A percentile compares a stretch with the other conserved stretches of the same genome.
Evolutionary conservation across 2,113 vertebrate species (phyloP).

Genomic region (Nycticorax nycticorax): DNA sequence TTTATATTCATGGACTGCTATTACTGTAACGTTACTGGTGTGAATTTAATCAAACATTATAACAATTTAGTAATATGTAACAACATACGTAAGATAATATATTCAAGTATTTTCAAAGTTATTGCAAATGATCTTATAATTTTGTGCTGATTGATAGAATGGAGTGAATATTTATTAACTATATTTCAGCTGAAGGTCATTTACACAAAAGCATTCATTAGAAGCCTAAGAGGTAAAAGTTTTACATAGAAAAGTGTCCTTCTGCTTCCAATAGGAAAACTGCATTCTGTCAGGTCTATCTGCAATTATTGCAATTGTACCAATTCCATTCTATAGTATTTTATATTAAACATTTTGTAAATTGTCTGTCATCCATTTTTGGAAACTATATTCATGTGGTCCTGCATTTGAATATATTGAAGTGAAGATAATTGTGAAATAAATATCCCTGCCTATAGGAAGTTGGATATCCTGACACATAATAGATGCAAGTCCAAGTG

Average conservation of each 20-base stretch:
- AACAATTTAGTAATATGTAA: not conserved
- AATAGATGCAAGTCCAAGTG: not conserved
- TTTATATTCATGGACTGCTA: not conserved
- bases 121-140: not conserved
- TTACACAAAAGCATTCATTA: not conserved
- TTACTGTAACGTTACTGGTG: not conserved
- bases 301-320: not conserved
- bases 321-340: not conserved
- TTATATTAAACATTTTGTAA: not conserved
- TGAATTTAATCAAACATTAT: not conserved
- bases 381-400: not conserved
- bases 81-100: not conserved
- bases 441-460: not conserved
- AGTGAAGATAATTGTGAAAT: not conserved
- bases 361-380: not conserved
- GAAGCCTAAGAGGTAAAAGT: not conserved
- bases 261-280: not conserved
- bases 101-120: not conserved
- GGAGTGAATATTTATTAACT: not conserved
- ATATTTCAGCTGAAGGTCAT: not conserved
- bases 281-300: not conserved
- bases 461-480: not conserved
- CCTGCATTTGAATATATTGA: not conserved
- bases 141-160: not conserved
- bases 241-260: not conserved